phyloP scores from a whole-genome alignment of 2,888 invertebrate species.

The Philopedon plagiatum region DNA sequence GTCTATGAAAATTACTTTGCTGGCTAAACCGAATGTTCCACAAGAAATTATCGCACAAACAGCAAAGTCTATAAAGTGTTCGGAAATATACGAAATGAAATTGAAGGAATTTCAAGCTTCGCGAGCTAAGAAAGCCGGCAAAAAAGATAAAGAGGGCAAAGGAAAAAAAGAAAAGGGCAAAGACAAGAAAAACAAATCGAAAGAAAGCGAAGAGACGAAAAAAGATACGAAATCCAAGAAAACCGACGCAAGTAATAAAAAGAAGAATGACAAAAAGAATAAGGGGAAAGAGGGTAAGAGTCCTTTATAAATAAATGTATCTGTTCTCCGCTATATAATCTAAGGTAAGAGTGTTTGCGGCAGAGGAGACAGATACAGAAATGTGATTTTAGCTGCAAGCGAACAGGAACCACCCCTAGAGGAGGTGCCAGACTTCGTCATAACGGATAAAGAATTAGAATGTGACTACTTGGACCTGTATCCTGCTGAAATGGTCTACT shows the following conservation, averaged over 20 bases:
- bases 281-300: conserved; percentile 11
- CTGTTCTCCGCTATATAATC: no score
- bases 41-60: conserved; percentile 51
- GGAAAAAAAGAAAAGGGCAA: conserved; percentile 32
- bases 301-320: no score
- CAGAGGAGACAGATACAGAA: no score
- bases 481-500: conserved; percentile 58
- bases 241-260: conserved; percentile 8
- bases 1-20: conserved; percentile 51
- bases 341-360: no score
- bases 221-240: conserved; percentile 18
- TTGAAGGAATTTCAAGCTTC: conserved; percentile 41
- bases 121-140: neutral
- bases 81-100: conserved; percentile 53
- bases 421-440: conserved; percentile 30
- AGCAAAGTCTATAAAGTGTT: conserved; percentile 53
- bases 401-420: neutral
- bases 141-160: conserved; percentile 41
- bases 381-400: no score
- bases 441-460: conserved; percentile 52
- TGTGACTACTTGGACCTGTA: conserved; percentile 52
- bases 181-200: conserved; percentile 35
- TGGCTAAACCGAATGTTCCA: conserved; percentile 51
- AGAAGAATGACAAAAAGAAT: conserved; percentile 6
- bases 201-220: conserved; percentile 15